A percentile compares a stretch with the other conserved stretches of the same genome.
These are phyloP conservation scores for Andrena bucephala DNA, from an alignment of 2,888 invertebrate genomes.

Conservation along the genomic window DNA sequence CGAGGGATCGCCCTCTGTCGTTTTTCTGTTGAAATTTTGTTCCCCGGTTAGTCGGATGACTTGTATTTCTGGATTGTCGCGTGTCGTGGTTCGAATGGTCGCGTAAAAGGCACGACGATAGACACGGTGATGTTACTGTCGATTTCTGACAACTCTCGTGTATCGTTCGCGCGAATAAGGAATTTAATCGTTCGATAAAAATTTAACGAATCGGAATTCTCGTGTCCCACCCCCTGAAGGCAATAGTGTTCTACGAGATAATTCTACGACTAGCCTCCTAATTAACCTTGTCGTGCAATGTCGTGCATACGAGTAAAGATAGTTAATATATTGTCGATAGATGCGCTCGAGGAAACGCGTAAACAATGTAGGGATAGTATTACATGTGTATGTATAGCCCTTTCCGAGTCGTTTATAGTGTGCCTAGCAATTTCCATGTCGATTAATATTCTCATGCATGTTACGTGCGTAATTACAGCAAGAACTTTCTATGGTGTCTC, in stretches of 20 bases:
- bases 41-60: not conserved
- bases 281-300: slow-evolving; percentile 7
- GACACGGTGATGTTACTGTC: too few relatives aligned
- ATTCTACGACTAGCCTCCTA: not conserved
- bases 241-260: not conserved
- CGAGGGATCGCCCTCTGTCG: not conserved
- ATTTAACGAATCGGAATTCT: not conserved
- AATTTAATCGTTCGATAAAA: not conserved
- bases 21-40: not conserved
- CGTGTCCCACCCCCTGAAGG: not conserved
- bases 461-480: slow-evolving; percentile 1
- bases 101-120: not conserved
- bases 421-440: not conserved
- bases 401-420: not conserved
- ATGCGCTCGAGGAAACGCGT: slow-evolving; percentile 37
- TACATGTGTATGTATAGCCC: not conserved
- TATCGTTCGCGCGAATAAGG: not conserved
- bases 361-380: slow-evolving; percentile 13
- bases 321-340: not conserved
- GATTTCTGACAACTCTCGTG: not conserved
- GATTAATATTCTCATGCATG: not conserved
- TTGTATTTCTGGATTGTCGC: not conserved
- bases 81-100: not conserved
- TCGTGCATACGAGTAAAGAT: slow-evolving; percentile 8
- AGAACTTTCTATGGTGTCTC: not conserved